phyloP scores from a whole-genome alignment of 2,888 invertebrate species.

The Oscheius myriophilus region DNA sequence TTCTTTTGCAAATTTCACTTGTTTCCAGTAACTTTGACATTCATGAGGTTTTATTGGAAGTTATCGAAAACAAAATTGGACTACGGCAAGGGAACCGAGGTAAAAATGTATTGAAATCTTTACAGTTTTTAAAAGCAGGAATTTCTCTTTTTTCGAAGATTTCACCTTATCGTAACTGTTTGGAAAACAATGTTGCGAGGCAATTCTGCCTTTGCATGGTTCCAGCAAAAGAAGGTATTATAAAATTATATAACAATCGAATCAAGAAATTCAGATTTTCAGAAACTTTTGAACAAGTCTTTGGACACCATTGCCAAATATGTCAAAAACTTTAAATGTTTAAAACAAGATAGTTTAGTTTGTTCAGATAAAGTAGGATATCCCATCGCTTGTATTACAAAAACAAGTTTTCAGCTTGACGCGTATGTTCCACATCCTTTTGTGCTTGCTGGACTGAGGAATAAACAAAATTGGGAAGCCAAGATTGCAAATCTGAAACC shows the following conservation, averaged over 20 bases:
- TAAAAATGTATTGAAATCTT: neutral
- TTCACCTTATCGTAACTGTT: constrained; percentile 34
- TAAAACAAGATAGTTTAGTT: neutral
- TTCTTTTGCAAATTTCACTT: neutral
- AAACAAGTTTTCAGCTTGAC: neutral
- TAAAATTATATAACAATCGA: neutral
- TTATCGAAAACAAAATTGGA: constrained; percentile 25
- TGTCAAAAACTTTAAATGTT: neutral
- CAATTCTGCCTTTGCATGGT: constrained; percentile 43
- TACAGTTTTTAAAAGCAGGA: constrained; percentile 13
- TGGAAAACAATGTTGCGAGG: constrained; percentile 39
- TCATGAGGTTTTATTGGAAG: constrained; percentile 38
- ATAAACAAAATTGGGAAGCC: neutral
- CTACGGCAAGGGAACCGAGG: constrained; percentile 9
- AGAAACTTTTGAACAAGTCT: neutral
- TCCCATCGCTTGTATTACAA: too few relatives aligned
- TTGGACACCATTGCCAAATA: neutral
- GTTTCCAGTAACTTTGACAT: constrained; percentile 49
- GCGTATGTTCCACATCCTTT: neutral
- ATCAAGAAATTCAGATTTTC: neutral
- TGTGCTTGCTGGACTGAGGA: neutral
- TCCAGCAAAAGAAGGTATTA: neutral
- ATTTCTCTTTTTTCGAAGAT: constrained; percentile 40
- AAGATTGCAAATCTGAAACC: neutral
- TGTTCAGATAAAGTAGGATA: too few relatives aligned